phyloP scores from a whole-genome alignment of 1,140 invertebrate genomes.

The Drosophila kurseongensis region DNA sequence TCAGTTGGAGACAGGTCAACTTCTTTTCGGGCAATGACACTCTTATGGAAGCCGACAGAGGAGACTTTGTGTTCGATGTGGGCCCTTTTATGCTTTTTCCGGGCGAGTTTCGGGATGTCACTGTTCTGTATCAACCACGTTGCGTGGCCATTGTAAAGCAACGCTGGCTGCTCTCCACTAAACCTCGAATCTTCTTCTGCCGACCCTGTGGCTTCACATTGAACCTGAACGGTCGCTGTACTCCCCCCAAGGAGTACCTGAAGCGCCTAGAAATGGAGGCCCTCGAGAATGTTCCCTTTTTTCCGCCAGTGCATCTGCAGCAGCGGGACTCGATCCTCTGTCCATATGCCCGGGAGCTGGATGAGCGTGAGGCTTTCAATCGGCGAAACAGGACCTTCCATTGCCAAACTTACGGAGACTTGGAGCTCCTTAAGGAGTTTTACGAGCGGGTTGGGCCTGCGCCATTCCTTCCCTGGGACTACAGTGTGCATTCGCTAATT shows the following conservation, averaged over 20 bases:
- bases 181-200: slow-evolving; percentile 41
- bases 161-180: slow-evolving; percentile 50
- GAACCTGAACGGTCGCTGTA: slow-evolving; percentile 62
- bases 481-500: slow-evolving; percentile 52
- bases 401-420: slow-evolving; percentile 39
- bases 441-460: slow-evolving; percentile 10
- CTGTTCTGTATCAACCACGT: slow-evolving; percentile 44
- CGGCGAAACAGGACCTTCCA: slow-evolving; percentile 49
- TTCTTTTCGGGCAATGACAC: slow-evolving; percentile 52
- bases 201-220: slow-evolving; percentile 43
- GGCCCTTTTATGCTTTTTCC: slow-evolving; percentile 29
- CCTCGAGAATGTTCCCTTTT: not conserved
- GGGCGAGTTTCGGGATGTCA: slow-evolving; percentile 36
- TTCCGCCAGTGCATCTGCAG: not conserved
- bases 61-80: slow-evolving; percentile 53
- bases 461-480: slow-evolving; percentile 41
- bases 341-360: slow-evolving; percentile 51
- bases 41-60: slow-evolving; percentile 14
- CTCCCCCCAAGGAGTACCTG: slow-evolving; percentile 48
- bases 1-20: slow-evolving; percentile 41
- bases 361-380: slow-evolving; percentile 62
- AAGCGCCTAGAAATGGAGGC: slow-evolving; percentile 20
- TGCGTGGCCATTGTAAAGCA: slow-evolving; percentile 60
- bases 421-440: slow-evolving; percentile 43
- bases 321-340: not conserved